Percentiles rank a stretch among this genome's conserved stretches.
Conservation (phyloP, 2,888 invertebrate genomes). For the Melanostoma mellinum region DNA sequence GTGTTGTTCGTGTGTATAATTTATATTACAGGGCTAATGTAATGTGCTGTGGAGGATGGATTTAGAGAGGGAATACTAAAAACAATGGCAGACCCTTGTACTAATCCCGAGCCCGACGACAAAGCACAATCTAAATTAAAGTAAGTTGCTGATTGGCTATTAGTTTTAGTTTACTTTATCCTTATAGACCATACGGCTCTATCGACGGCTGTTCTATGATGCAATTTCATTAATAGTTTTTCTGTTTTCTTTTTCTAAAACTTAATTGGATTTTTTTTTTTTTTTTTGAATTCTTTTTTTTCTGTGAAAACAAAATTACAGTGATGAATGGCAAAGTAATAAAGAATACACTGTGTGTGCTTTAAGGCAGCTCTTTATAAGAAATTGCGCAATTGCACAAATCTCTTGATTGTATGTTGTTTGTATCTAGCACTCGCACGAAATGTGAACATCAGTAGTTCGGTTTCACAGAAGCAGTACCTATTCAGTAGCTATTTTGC, state of each 20-base stretch:
- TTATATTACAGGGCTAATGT: slow-evolving; percentile 53
- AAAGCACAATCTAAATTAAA: slow-evolving; percentile 50
- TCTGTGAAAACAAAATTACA: slow-evolving; percentile 50
- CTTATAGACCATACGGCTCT: not conserved
- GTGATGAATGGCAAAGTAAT: slow-evolving; percentile 45
- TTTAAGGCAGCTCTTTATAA: slow-evolving; percentile 48
- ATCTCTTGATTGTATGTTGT: slow-evolving; percentile 55
- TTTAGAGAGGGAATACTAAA: slow-evolving; percentile 52
- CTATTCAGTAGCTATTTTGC: slow-evolving; percentile 17
- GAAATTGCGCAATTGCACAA: slow-evolving; percentile 71
- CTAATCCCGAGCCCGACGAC: slow-evolving; percentile 52
- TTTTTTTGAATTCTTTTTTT: slow-evolving; percentile 16
- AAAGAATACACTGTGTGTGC: slow-evolving; percentile 46
- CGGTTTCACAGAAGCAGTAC: not conserved
- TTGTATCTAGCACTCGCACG: slow-evolving; percentile 41
- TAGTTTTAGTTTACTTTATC: slow-evolving; percentile 7
- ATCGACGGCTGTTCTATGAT: slow-evolving; percentile 17
- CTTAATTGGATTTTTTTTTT: slow-evolving; percentile 31
- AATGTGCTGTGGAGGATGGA: slow-evolving; percentile 59
- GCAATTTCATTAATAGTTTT: slow-evolving; percentile 49
- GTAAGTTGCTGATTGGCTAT: slow-evolving; percentile 57
- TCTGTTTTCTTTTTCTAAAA: slow-evolving; percentile 18
- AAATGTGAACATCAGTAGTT: slow-evolving; percentile 7
- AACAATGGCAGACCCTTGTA: slow-evolving; percentile 68
- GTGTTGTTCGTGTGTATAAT: slow-evolving; percentile 26